Base-by-base conservation (phyloP, 2,888 invertebrate genomes). In the Mythimna ferrago region DNA sequence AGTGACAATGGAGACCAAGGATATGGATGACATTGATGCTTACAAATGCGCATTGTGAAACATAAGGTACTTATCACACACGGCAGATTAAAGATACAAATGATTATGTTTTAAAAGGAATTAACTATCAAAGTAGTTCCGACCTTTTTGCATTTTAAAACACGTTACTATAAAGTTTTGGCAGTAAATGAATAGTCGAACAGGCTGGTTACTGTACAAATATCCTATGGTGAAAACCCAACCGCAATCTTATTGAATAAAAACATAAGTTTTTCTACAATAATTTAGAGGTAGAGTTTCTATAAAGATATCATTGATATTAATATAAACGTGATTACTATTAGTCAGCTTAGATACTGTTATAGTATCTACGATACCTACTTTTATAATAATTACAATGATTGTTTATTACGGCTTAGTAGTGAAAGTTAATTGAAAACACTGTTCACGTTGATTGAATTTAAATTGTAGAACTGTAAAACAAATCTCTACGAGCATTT, bases 1-100 rank as follows among this genome's bases (percentile, higher is more conserved):
- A 79, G 76, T 53, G 80, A 5, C 56, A 44, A 6, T 19, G 19
- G 19, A 4, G 11, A n/a, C 21, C 66, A 7, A 48, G 7, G 65
- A n/a, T 32, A 19, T 26, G 6, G 5, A 19, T 26, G 7, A 19
- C 19, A 66, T 19, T 41, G 11, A 66, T 11, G 16, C 6, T 48
- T 32, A 11, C 1, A 58, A 57, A 56, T 11, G 38, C 4, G 56
- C 2, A 21, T 16, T 65, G 16, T 63, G 9, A 6, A 53, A 16
- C n/a, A n/a, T n/a, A 10, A 26, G 14, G 5, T 53, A 53, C 6
- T 35, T 32, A 57, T 6, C 2, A 16, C 10, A 5, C 16, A 2
- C 16, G 16, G 6, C 5, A 16, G 48, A 48, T 48, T 48, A 48
- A 16, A 3, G 16, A 6, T 44, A 44, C 14, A 5, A 44, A 14